Evolutionary conservation across 2,113 vertebrate species (phyloP).

Genomic region (Gavialis gangeticus): DNA sequence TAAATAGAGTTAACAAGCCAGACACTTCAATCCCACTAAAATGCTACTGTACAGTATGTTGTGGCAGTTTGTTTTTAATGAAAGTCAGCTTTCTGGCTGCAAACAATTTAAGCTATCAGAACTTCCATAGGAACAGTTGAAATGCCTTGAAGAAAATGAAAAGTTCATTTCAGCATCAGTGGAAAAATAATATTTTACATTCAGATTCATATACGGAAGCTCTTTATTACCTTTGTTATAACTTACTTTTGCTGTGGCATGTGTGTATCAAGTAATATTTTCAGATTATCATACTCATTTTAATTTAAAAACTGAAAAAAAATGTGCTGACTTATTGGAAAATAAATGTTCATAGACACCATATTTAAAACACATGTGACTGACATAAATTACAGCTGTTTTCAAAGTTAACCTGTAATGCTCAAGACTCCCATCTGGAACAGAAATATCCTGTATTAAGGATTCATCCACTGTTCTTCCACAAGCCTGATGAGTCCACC

Average conservation of each 20-base stretch:
- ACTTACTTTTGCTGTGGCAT: not conserved
- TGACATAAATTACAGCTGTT: not conserved
- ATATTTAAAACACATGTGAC: not conserved
- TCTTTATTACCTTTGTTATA: not conserved
- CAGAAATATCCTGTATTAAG: not conserved
- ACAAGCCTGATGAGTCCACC: not conserved
- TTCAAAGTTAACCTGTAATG: not conserved
- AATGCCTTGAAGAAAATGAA: slow-evolving; percentile 41
- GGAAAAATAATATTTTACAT: not conserved
- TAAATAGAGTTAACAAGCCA: slow-evolving; percentile 72
- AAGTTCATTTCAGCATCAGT: slow-evolving; percentile 18
- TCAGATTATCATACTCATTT: not conserved
- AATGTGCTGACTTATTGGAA: not conserved
- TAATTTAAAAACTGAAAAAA: not conserved
- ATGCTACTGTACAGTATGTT: slow-evolving; percentile 55
- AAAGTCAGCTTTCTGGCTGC: slow-evolving; percentile 58
- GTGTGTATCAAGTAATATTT: not conserved
- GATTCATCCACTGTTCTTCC: not conserved
- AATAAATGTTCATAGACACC: not conserved
- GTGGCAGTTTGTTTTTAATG: slow-evolving; percentile 64
- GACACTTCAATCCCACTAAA: slow-evolving; percentile 68
- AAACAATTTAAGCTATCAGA: slow-evolving; percentile 51
- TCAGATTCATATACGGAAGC: not conserved
- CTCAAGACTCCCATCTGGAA: slow-evolving; percentile 13
- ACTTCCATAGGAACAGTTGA: slow-evolving; percentile 47